Conservation (phyloP, 2,797 vertebrate genomes). For the Urosaurus nigricauda region DNA sequence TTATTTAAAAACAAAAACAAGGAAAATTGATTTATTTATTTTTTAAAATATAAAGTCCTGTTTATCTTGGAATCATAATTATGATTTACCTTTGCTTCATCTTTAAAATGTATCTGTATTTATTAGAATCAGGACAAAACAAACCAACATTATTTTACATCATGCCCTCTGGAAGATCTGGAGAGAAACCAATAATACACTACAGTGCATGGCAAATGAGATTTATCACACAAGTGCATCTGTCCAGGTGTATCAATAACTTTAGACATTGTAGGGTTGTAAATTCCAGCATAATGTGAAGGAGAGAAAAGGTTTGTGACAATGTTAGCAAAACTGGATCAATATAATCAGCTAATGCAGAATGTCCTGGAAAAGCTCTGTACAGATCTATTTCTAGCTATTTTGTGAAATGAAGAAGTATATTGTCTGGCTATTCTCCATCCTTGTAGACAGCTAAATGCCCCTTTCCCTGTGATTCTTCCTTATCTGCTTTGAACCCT, state of each 20-base stretch:
- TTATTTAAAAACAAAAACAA: not conserved
- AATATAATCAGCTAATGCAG: conserved; percentile 46
- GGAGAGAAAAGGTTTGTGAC: conserved; percentile 45
- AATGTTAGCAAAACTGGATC: conserved; percentile 40
- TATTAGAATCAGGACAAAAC: conserved; percentile 44
- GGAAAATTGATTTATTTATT: not conserved
- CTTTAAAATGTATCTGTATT: conserved; percentile 46
- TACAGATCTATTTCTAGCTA: conserved; percentile 28
- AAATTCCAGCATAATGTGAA: conserved; percentile 40
- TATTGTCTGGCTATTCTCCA: conserved; percentile 1
- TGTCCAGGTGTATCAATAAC: conserved; percentile 41
- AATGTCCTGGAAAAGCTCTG: conserved; percentile 38
- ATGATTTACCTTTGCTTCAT: conserved; percentile 43
- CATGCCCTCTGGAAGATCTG: not conserved
- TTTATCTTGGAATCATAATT: conserved; percentile 40
- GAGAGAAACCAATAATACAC: conserved; percentile 27
- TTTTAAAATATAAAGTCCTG: conserved; percentile 38
- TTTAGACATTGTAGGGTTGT: conserved; percentile 31
- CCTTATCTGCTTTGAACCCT: not conserved
- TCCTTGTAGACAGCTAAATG: not conserved
- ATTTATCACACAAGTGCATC: conserved; percentile 49
- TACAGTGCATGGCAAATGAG: conserved; percentile 30
- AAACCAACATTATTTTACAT: conserved; percentile 27
- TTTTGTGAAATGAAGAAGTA: not conserved
- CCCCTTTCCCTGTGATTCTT: not conserved